Base-by-base conservation (phyloP, 1,140 invertebrate species). In the Sesamia nonagrioides region DNA sequence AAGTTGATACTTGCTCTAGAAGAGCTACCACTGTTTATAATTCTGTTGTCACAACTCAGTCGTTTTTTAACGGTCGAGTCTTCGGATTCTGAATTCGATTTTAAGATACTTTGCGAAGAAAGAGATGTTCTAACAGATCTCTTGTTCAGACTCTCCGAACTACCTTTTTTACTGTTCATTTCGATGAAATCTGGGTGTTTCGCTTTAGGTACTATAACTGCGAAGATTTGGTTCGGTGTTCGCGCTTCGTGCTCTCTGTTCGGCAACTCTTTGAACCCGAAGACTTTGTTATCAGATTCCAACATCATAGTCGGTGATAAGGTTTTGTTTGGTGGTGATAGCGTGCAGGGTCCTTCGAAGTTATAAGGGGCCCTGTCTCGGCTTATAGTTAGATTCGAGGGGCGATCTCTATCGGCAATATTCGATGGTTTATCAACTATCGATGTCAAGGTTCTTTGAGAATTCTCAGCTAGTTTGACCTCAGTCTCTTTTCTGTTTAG, bases 401-500 rank as follows among this genome's bases (percentile, higher is more conserved):
- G 94, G 11, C 61, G n/a, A 42, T 42, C 54, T 76, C 94, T 84
- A 78, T 91, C 88, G 18, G 88, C 77, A 33, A 58, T 58, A 60
- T 90, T 92, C 6, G 69, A 84, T 0, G 86, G 82, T 78, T 91
- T 91, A 15, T 94, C 92, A 5, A 94, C 82, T 6, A 93, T 76
- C 1, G 90, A 89, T 0, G 91, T 92, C 78, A 81, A 85, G 0
- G 85, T 89, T 77, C 83, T 84, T 84, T 86, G 13, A 13, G 83
- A 80, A 42, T 82, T 88, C 45, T 92, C 92, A 6, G 91, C 89
- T 6, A 96, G 83, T 82, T 95, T 95, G 2, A 96, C 96, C 89
- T 96, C 95, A 0, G 96, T 96, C 35, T 96, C 95, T 61, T 89
- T 90, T 56, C 84, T 93, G 42, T 91, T 90, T 0, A 92, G 61